These are phyloP conservation scores for Lasioglossum leucozonium DNA, from an alignment of 2,888 invertebrate species.

Conservation along the genomic window DNA sequence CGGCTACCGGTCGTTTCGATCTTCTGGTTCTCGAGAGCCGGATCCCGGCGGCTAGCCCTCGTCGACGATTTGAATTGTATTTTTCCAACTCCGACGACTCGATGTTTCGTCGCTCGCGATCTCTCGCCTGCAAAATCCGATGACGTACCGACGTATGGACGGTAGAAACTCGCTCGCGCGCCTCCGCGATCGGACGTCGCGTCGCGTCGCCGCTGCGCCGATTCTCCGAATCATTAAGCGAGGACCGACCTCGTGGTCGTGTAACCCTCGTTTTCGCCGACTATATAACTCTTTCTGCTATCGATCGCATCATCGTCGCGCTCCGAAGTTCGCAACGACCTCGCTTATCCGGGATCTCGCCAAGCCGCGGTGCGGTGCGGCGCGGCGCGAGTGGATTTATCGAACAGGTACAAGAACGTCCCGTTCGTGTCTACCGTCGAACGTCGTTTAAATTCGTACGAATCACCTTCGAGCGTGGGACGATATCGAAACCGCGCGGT, in stretches of 20 bases:
- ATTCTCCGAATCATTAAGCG: conserved; percentile 69
- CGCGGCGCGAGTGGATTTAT: conserved; percentile 36
- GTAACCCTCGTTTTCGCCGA: conserved; percentile 53
- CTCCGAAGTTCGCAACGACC: conserved; percentile 43
- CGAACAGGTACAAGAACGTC: conserved; percentile 52
- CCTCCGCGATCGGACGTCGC: conserved; percentile 36
- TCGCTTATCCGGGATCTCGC: conserved; percentile 59
- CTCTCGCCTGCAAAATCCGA: conserved; percentile 15
- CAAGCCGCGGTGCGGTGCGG: not conserved
- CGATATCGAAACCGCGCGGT: not conserved
- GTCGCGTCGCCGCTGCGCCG: conserved; percentile 64
- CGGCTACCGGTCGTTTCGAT: conserved; percentile 61
- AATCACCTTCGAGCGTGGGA: conserved; percentile 16
- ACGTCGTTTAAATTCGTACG: conserved; percentile 50
- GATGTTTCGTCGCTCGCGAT: not conserved
- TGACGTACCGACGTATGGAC: conserved; percentile 33
- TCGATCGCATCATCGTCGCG: conserved; percentile 64
- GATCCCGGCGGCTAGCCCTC: not conserved
- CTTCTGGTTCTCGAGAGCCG: conserved; percentile 6
- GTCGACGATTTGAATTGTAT: not conserved
- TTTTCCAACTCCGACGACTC: not conserved
- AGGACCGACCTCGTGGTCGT: conserved; percentile 52
- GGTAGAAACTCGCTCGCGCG: not conserved
- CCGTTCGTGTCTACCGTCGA: conserved; percentile 25
- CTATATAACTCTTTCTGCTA: conserved; percentile 58